Conservation (phyloP, 2,888 invertebrate genomes). For the Encarsia formosa region DNA sequence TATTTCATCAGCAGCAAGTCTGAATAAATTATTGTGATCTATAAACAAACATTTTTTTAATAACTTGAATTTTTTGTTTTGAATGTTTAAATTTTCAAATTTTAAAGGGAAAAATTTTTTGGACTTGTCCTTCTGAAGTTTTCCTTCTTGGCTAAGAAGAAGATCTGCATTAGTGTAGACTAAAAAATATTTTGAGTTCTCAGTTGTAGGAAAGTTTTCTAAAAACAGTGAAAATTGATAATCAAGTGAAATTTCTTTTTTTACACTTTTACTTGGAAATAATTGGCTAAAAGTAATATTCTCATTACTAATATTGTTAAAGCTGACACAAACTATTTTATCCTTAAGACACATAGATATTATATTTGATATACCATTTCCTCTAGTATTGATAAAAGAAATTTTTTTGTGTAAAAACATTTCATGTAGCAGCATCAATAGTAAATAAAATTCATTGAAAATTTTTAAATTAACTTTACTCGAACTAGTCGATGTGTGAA, state of each 20-base stretch:
- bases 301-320: no score
- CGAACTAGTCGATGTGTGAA: conserved; percentile 27
- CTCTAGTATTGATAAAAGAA: neutral
- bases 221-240: conserved; percentile 6
- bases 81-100: conserved; percentile 6
- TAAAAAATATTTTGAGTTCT: conserved; percentile 9
- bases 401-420: conserved; percentile 5
- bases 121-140: neutral
- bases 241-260: conserved; percentile 7
- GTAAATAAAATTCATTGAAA: conserved; percentile 5
- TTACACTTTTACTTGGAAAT: conserved; percentile 1
- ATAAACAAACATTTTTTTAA: conserved; percentile 12
- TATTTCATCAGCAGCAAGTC: conserved; percentile 5
- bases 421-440: conserved; percentile 2
- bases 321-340: conserved; percentile 4
- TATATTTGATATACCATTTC: neutral
- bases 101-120: conserved; percentile 4
- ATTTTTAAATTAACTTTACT: conserved; percentile 6
- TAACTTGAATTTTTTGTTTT: conserved; percentile 15
- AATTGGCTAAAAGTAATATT: conserved; percentile 8
- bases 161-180: conserved; percentile 15
- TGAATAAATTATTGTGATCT: conserved; percentile 6
- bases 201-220: conserved; percentile 1
- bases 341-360: conserved; percentile 12
- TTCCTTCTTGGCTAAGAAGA: conserved; percentile 3